phyloP scores from a whole-genome alignment of 2,888 invertebrate species.

The Tetragonula carbonaria region DNA sequence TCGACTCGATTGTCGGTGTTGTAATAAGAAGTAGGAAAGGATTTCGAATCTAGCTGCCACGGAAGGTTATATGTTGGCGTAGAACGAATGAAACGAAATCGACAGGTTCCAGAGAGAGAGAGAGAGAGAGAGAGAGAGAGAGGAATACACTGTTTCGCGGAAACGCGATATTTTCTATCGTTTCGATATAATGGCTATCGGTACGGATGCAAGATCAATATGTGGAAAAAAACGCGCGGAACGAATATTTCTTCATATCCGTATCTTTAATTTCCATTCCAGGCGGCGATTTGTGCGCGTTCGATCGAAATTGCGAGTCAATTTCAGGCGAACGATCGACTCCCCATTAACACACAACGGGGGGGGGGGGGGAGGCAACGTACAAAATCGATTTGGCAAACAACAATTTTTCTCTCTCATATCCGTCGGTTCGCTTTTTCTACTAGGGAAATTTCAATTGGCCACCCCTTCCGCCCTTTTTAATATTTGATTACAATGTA shows the following conservation, averaged over 20 bases:
- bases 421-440: slow-evolving; percentile 7
- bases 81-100: background rate
- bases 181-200: background rate
- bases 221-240: background rate
- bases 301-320: slow-evolving; percentile 23
- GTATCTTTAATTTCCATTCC: slow-evolving; percentile 30
- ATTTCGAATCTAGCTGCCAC: background rate
- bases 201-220: slow-evolving; percentile 15
- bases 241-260: slow-evolving; percentile 25
- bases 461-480: background rate
- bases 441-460: slow-evolving; percentile 2
- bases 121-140: too few species aligned
- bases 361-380: background rate
- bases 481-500: slow-evolving; percentile 46
- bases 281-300: background rate
- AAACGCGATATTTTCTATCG: slow-evolving; percentile 16
- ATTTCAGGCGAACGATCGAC: slow-evolving; percentile 32
- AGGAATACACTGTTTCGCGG: background rate
- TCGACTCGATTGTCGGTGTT: slow-evolving; percentile 14
- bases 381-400: slow-evolving; percentile 35
- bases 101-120: background rate
- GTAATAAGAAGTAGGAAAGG: background rate
- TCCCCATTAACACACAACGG: slow-evolving; percentile 8
- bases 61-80: background rate
- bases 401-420: slow-evolving; percentile 29